Conservation (phyloP, 2,888 invertebrate species). For the Carabus problematicus region DNA sequence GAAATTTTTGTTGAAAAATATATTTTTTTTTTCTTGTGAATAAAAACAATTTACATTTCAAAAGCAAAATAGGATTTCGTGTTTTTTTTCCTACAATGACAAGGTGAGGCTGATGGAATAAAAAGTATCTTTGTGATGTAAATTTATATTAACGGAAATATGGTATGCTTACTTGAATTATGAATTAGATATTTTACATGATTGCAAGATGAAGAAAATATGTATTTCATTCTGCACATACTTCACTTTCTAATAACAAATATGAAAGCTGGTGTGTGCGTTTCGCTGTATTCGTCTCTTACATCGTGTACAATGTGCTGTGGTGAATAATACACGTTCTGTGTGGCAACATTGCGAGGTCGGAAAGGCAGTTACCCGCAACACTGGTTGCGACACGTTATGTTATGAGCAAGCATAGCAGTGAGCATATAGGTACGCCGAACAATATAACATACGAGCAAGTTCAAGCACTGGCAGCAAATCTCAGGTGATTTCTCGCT, state of each 20-base stretch:
- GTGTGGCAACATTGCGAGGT: neutral
- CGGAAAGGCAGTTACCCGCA: neutral
- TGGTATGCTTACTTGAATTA: no score
- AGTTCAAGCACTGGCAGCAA: neutral
- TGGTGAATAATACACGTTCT: no score
- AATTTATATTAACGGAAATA: conserved; percentile 14
- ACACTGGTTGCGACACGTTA: neutral
- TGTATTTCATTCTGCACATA: no score
- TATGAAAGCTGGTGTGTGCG: no score
- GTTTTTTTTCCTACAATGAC: conserved; percentile 9
- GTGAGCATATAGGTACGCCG: no score
- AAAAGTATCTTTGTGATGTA: conserved; percentile 22
- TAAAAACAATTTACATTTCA: conserved; percentile 33
- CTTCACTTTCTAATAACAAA: no score
- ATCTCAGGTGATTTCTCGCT: conserved; percentile 5
- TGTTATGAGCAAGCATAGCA: neutral
- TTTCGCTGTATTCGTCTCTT: no score
- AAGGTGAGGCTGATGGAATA: conserved; percentile 23
- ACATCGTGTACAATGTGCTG: no score
- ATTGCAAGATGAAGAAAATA: no score
- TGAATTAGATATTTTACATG: no score
- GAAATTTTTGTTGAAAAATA: conserved; percentile 9
- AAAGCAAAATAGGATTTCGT: conserved; percentile 19
- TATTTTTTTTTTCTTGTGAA: conserved; percentile 30
- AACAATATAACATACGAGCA: neutral